phyloP scores from a whole-genome alignment of 1,140 invertebrate species.

The Drosophila neocordata region DNA sequence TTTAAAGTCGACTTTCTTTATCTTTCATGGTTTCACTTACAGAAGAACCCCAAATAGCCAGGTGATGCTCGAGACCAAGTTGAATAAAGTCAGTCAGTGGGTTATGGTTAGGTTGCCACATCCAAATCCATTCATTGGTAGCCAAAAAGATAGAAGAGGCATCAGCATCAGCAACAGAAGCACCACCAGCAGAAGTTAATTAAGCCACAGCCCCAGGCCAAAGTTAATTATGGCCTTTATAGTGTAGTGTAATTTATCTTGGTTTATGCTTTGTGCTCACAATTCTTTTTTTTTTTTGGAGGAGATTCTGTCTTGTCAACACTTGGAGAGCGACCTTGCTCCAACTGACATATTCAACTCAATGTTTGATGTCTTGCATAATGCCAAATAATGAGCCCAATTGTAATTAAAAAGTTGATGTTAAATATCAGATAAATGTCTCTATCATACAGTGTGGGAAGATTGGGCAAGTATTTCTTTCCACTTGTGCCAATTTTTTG shows the following conservation, averaged over 20 bases:
- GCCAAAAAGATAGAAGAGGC: constrained; percentile 25
- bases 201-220: constrained; percentile 43
- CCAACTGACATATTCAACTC: not conserved
- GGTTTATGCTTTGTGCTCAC: constrained; percentile 69
- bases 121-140: constrained; percentile 9
- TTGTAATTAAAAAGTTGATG: constrained; percentile 75
- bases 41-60: constrained; percentile 53
- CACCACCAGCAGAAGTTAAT: constrained; percentile 61
- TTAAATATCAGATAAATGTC: constrained; percentile 50
- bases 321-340: constrained; percentile 15
- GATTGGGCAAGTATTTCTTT: constrained; percentile 1
- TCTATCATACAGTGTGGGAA: constrained; percentile 40
- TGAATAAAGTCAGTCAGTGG: constrained; percentile 66
- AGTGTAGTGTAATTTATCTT: constrained; percentile 72
- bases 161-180: constrained; percentile 15
- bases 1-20: not conserved
- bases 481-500: constrained; percentile 53
- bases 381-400: constrained; percentile 60
- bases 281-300: constrained; percentile 40
- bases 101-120: constrained; percentile 52
- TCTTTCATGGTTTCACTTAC: constrained; percentile 42
- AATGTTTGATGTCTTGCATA: constrained; percentile 46
- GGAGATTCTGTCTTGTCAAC: constrained; percentile 45
- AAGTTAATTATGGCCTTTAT: constrained; percentile 62
- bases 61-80: constrained; percentile 43